Evolutionary conservation across 2,888 invertebrate genomes (phyloP).

Genomic region (Sisyra terminalis): DNA sequence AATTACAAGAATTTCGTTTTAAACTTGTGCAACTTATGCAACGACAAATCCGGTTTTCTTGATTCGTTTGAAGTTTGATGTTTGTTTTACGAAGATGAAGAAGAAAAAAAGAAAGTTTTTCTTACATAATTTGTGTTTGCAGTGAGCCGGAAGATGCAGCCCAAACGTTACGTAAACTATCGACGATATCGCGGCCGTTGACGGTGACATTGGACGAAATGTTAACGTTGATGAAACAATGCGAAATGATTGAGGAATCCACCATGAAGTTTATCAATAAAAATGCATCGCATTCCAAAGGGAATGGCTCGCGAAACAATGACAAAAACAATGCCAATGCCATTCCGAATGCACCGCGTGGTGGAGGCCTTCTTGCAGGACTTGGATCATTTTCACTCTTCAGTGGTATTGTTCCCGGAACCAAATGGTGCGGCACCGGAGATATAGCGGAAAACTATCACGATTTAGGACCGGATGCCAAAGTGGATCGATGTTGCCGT

Average conservation of each 20-base stretch:
- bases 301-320: slow-evolving; percentile 16
- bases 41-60: background rate
- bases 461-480: slow-evolving; percentile 60
- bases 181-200: slow-evolving; percentile 42
- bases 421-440: slow-evolving; percentile 86
- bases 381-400: slow-evolving; percentile 41
- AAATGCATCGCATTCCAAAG: slow-evolving; percentile 14
- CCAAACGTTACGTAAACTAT: slow-evolving; percentile 43
- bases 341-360: slow-evolving; percentile 7
- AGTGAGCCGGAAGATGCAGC: slow-evolving; percentile 56
- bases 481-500: slow-evolving; percentile 72
- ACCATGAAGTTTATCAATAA: slow-evolving; percentile 2
- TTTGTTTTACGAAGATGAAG: background rate
- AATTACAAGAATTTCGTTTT: background rate
- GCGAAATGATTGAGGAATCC: slow-evolving; percentile 42
- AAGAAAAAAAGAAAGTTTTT: too few species aligned
- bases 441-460: slow-evolving; percentile 71
- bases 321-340: slow-evolving; percentile 5
- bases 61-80: background rate
- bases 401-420: slow-evolving; percentile 72
- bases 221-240: slow-evolving; percentile 64
- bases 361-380: slow-evolving; percentile 2
- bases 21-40: background rate
- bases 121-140: too few species aligned
- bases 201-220: slow-evolving; percentile 56